Percentiles rank a stretch among this genome's conserved stretches.
Evolutionary conservation across 2,113 vertebrate species (phyloP).

Genomic region (Cebus imitator): DNA sequence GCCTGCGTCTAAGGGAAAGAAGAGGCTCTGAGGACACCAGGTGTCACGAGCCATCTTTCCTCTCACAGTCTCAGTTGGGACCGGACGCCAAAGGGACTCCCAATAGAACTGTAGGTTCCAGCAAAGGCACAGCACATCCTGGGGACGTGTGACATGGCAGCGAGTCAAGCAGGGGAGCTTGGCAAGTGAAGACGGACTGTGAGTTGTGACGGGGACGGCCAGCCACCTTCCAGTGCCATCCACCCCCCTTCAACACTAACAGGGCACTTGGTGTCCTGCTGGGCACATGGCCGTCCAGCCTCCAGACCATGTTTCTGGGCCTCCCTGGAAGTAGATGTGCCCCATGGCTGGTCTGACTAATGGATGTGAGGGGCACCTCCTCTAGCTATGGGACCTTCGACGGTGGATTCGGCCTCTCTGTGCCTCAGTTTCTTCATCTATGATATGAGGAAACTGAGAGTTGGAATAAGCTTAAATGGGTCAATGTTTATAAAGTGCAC

Average conservation of each 20-base stretch:
- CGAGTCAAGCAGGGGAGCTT: background rate
- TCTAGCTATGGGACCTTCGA: background rate
- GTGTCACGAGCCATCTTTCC: background rate
- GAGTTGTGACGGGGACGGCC: background rate
- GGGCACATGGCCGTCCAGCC: background rate
- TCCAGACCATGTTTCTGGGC: background rate
- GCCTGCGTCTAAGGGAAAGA: conserved; percentile 26
- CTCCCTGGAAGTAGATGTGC: background rate
- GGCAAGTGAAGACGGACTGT: background rate
- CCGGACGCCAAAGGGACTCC: background rate
- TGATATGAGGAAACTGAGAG: background rate
- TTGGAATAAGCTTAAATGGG: background rate
- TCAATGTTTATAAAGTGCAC: background rate
- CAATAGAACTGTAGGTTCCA: background rate
- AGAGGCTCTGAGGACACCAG: background rate
- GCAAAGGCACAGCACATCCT: background rate
- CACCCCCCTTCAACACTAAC: background rate
- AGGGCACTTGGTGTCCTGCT: background rate
- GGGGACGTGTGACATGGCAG: background rate
- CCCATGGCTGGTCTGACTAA: background rate
- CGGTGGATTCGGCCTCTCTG: background rate
- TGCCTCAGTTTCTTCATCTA: background rate
- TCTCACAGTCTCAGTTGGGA: background rate
- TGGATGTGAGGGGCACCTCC: background rate
- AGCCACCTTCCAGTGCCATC: no score